Conservation (phyloP, 1,140 invertebrate species). For the Trachymyrmex cornetzi region DNA sequence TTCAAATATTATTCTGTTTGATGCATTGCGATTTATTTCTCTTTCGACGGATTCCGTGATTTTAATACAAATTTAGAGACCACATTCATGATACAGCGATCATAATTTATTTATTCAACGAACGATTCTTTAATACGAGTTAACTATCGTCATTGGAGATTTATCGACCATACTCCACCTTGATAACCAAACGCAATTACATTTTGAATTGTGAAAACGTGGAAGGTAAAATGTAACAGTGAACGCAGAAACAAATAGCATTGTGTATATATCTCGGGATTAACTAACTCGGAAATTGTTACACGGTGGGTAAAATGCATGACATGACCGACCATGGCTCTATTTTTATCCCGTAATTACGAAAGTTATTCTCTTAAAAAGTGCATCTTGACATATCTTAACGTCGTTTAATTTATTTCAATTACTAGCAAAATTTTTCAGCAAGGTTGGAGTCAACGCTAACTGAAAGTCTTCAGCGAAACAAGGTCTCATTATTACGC, state of each 20-base stretch:
- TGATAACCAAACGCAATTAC: slow-evolving; percentile 17
- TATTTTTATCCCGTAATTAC: slow-evolving; percentile 34
- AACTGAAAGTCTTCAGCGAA: not conserved
- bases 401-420: not conserved
- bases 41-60: not conserved
- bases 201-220: slow-evolving; percentile 26
- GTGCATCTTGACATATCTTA: not conserved
- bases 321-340: not conserved
- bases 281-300: slow-evolving; percentile 8
- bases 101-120: slow-evolving; percentile 27
- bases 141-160: not conserved
- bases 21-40: slow-evolving; percentile 18
- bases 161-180: not conserved
- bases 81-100: not conserved
- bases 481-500: not conserved
- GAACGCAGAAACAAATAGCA: slow-evolving; percentile 19
- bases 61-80: slow-evolving; percentile 2
- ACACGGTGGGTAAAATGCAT: not conserved
- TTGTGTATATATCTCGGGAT: not conserved
- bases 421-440: not conserved
- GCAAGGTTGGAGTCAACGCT: not conserved
- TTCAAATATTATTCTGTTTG: too few relatives aligned
- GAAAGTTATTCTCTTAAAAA: not conserved
- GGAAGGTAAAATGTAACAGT: slow-evolving; percentile 22
- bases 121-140: slow-evolving; percentile 1